Percentiles rank a stretch among this genome's conserved stretches.
Evolutionary conservation across 1,140 invertebrate species (phyloP).

Genomic region (Adoxophyes honmai): DNA sequence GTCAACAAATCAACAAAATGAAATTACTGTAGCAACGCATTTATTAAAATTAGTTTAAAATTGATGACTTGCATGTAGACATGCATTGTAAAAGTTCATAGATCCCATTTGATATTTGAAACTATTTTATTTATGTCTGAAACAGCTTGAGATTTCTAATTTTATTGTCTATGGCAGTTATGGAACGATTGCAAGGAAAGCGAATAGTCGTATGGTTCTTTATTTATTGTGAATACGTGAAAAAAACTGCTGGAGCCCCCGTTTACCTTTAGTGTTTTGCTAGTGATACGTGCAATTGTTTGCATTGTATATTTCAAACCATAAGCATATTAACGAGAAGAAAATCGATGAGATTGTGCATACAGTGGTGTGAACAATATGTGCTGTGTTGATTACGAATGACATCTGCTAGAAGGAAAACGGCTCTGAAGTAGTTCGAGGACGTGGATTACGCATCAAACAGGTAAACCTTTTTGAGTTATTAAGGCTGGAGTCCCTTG

Average conservation of each 20-base stretch:
- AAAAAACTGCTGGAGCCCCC: constrained; percentile 18
- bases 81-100: too few species aligned
- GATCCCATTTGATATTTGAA: too few species aligned
- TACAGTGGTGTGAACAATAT: constrained; percentile 57
- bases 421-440: constrained; percentile 24
- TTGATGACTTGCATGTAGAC: too few species aligned
- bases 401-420: constrained; percentile 70
- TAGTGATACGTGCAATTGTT: constrained; percentile 30
- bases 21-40: too few species aligned
- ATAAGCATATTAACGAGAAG: constrained; percentile 36
- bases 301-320: constrained; percentile 9
- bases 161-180: constrained; percentile 9
- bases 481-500: background rate
- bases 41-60: too few species aligned
- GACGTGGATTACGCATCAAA: constrained; percentile 18
- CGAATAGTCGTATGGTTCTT: constrained; percentile 10
- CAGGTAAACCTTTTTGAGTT: constrained; percentile 2
- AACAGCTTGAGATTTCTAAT: background rate
- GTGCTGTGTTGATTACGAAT: constrained; percentile 72
- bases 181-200: constrained; percentile 1
- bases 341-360: constrained; percentile 59
- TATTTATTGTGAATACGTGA: constrained; percentile 14
- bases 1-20: too few species aligned
- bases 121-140: constrained; percentile 2
- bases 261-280: constrained; percentile 34